These are phyloP conservation scores for Limnothrissa miodon DNA, from an alignment of 2,113 vertebrate species.

Conservation along the genomic window DNA sequence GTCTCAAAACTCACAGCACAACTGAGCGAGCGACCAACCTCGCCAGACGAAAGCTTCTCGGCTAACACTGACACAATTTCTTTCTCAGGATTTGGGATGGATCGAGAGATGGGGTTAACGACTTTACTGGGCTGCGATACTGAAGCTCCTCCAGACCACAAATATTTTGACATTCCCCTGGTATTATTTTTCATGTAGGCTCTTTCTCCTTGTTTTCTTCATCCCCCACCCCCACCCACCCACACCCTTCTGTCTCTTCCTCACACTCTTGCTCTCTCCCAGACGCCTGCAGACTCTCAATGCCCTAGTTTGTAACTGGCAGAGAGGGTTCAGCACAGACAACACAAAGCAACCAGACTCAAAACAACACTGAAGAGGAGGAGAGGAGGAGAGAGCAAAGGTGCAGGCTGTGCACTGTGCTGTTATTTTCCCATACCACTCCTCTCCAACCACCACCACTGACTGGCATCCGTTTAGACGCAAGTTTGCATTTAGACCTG, in stretches of 20 bases:
- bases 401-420: neutral
- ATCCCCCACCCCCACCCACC: no score
- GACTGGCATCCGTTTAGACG: neutral
- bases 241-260: neutral
- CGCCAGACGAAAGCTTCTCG: neutral
- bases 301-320: slow-evolving; percentile 15
- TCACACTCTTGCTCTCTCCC: neutral
- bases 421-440: neutral
- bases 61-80: neutral
- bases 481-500: neutral
- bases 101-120: neutral
- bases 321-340: neutral
- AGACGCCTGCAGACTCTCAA: neutral
- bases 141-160: neutral
- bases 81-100: neutral
- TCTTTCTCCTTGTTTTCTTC: neutral
- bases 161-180: neutral
- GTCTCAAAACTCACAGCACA: neutral
- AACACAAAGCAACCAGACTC: neutral
- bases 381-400: neutral
- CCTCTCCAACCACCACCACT: neutral
- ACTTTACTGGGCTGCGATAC: neutral
- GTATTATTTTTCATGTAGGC: neutral
- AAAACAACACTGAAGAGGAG: neutral
- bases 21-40: neutral